Percentiles rank a stretch among this genome's conserved stretches.
phyloP scores from a whole-genome alignment of 2,888 invertebrate genomes.

The Drosophila kanekoi region DNA sequence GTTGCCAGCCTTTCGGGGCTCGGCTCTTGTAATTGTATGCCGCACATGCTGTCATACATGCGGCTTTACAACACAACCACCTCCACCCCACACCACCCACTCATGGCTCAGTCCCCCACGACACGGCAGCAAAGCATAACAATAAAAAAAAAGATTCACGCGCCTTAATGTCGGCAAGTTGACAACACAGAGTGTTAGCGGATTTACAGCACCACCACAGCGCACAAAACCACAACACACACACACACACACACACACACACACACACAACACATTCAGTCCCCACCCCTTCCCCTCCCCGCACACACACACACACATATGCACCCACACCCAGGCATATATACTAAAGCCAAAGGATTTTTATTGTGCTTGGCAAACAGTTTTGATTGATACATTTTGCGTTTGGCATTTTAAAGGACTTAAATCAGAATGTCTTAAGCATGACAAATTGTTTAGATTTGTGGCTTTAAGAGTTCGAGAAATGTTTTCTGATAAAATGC shows the following conservation, averaged over 20 bases:
- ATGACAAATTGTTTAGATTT: constrained; percentile 62
- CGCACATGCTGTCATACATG: constrained; percentile 70
- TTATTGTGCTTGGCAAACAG: constrained; percentile 53
- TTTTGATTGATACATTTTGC: constrained; percentile 76
- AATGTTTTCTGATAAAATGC: background rate
- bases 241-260: constrained; percentile 16
- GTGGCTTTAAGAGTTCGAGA: constrained; percentile 16
- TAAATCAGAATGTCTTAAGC: constrained; percentile 54
- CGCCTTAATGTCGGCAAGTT: constrained; percentile 79
- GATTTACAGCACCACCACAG: constrained; percentile 58
- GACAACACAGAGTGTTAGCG: constrained; percentile 77
- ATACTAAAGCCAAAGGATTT: constrained; percentile 58
- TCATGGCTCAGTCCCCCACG: constrained; percentile 29
- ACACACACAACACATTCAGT: background rate
- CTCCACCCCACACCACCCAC: background rate
- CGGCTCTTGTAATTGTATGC: constrained; percentile 69
- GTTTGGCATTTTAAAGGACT: constrained; percentile 56
- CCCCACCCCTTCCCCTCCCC: background rate
- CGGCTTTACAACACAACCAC: constrained; percentile 41
- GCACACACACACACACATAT: constrained; percentile 2
- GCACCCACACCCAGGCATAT: background rate
- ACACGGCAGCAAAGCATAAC: constrained; percentile 67
- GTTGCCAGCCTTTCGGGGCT: constrained; percentile 46
- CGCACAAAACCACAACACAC: constrained; percentile 27
- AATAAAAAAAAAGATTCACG: constrained; percentile 76